Evolutionary conservation across 1,140 invertebrate genomes (phyloP).

Genomic region (Orchestia grillus): DNA sequence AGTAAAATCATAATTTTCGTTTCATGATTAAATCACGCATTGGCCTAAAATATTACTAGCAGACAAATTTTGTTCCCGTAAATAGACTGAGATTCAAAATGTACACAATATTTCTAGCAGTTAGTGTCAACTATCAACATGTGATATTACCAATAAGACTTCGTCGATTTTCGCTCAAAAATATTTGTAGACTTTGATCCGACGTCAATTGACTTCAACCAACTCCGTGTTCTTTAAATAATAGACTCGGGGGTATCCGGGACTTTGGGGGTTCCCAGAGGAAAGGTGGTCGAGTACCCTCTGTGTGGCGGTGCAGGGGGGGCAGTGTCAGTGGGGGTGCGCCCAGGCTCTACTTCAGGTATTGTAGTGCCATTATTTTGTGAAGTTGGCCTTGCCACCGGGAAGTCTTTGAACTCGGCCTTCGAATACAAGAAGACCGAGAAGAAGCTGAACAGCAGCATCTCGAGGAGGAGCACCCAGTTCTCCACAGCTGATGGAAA

Average conservation of each 20-base stretch:
- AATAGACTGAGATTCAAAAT: not conserved
- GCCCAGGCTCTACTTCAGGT: not conserved
- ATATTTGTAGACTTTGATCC: not conserved
- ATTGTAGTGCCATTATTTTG: not conserved
- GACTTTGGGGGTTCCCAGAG: not conserved
- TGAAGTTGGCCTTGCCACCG: not conserved
- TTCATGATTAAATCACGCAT: not conserved
- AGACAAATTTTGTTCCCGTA: not conserved
- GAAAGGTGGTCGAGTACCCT: no score
- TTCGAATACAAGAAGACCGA: slow-evolving; percentile 18
- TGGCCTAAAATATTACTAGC: not conserved
- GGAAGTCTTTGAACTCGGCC: not conserved
- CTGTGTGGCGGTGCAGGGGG: not conserved
- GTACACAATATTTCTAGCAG: not conserved
- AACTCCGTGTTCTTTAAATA: not conserved
- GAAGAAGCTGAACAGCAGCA: slow-evolving; percentile 34
- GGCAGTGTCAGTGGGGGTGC: not conserved
- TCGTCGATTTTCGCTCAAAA: not conserved
- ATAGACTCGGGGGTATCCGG: not conserved
- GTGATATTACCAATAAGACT: not conserved
- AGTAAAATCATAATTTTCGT: not conserved
- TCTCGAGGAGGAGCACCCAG: slow-evolving; percentile 11
- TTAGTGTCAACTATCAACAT: not conserved
- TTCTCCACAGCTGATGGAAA: slow-evolving; percentile 29
- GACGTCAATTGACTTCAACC: not conserved